phyloP scores from a whole-genome alignment of 2,888 invertebrate species.

The Deroplatys truncata region DNA sequence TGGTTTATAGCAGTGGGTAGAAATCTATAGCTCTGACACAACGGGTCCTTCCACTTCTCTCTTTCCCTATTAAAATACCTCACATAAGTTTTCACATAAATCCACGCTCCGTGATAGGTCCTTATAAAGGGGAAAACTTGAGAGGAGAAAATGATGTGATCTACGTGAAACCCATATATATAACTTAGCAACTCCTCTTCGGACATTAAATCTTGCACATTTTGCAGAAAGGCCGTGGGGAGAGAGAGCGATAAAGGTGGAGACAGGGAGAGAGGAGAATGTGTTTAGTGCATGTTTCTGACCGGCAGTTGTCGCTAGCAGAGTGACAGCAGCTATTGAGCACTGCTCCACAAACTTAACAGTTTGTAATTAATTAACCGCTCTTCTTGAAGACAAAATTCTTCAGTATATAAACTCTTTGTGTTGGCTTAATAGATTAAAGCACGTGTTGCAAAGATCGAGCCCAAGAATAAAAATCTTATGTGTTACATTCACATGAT shows the following conservation, averaged over 20 bases:
- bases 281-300: not conserved
- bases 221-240: not conserved
- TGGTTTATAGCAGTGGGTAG: not conserved
- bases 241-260: not conserved
- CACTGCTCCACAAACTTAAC: not conserved
- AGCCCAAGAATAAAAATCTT: no score
- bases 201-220: not conserved
- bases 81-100: slow-evolving; percentile 22
- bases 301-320: not conserved
- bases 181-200: not conserved
- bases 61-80: slow-evolving; percentile 22
- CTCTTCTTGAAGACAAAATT: not conserved
- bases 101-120: slow-evolving; percentile 19
- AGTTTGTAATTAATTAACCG: not conserved
- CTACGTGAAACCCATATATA: slow-evolving; percentile 21
- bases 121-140: slow-evolving; percentile 18
- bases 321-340: not conserved
- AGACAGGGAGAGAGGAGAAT: not conserved
- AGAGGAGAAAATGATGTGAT: slow-evolving; percentile 17
- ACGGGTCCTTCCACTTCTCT: not conserved
- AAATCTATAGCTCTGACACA: not conserved
- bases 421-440: no score
- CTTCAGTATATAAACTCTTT: no score
- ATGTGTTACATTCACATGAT: no score
- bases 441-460: no score